Base-by-base conservation (phyloP, 2,113 vertebrate genomes). In the Thymallus thymallus region DNA sequence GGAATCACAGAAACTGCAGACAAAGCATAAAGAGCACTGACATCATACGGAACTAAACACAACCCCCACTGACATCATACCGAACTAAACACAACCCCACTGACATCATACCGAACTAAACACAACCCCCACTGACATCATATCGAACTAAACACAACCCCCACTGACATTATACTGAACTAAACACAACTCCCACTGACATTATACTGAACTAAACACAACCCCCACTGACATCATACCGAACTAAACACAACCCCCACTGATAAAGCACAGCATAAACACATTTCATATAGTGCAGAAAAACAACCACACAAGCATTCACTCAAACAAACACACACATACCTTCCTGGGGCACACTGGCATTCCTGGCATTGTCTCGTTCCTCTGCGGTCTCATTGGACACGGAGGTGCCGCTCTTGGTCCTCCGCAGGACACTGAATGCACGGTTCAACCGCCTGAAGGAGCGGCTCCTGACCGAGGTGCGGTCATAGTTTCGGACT, bases 361-460 rank as follows among this genome's bases (percentile, higher is more conserved):
- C 79, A 22, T 94, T 95, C 79, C 94, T 92, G 84, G 86, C 77
- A 70, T 91, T 85, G 81, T 95, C 96, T 24, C 90, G 81, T 79
- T 95, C 93, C 80, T 85, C 89, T 2, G 94, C 93, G 16, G 88
- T 77, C 45, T 94, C 94, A 70, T 92, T 94, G 87, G 94, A 93
- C 79, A 96, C 94, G 0, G 90, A 91, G 0, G 89, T 97, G 56
- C 96, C 96, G n/a, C 95, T 97, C 85, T 96, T 98, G 58, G 96
- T 97, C 87, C 96, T 94, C 74, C 97, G 93, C 71, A 99, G 95
- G 65, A 96, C 94, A 20, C 95, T 98, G 87, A 98, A 93, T 0
- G 97, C 98, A 72, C 95, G 92, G 85, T 98, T 97, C 76, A 99
- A 84, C 86, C 96, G 97, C 82, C 96, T 95, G 86, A 98, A 99